Evolutionary conservation across 2,797 vertebrate species (phyloP).

Genomic region (Acanthurus leucopareius): DNA sequence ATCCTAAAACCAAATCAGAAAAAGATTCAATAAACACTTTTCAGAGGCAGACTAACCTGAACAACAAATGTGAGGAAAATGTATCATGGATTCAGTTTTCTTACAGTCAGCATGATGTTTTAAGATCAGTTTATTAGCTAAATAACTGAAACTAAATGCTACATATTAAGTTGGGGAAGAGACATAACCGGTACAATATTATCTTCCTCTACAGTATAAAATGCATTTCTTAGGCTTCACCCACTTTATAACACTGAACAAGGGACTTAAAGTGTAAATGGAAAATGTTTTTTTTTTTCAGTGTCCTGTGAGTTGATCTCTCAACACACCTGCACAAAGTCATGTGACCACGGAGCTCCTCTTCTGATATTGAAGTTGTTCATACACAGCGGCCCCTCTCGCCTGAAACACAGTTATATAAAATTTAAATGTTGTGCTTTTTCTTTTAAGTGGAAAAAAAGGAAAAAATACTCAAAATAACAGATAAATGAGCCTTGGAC

Average conservation of each 20-base stretch:
- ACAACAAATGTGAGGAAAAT: background rate
- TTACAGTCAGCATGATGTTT: background rate
- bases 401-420: conserved; percentile 58
- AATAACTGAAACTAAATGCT: background rate
- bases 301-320: conserved; percentile 4
- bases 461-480: no score
- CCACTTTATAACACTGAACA: background rate
- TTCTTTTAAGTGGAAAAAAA: no score
- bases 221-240: conserved; percentile 9
- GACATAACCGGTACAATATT: background rate
- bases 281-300: no score
- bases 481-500: no score
- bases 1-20: background rate
- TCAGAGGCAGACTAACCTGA: background rate
- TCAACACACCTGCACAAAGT: conserved; percentile 83
- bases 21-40: background rate
- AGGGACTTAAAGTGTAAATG: no score
- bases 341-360: conserved; percentile 81
- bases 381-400: conserved; percentile 78
- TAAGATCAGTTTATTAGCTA: background rate
- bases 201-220: background rate
- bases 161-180: background rate
- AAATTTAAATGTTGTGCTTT: background rate
- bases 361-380: conserved; percentile 77
- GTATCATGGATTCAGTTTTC: background rate